A percentile compares a stretch with the other conserved stretches of the same genome.
phyloP scores from a whole-genome alignment of 2,888 invertebrate species.

The Nasonovia ribisnigri region DNA sequence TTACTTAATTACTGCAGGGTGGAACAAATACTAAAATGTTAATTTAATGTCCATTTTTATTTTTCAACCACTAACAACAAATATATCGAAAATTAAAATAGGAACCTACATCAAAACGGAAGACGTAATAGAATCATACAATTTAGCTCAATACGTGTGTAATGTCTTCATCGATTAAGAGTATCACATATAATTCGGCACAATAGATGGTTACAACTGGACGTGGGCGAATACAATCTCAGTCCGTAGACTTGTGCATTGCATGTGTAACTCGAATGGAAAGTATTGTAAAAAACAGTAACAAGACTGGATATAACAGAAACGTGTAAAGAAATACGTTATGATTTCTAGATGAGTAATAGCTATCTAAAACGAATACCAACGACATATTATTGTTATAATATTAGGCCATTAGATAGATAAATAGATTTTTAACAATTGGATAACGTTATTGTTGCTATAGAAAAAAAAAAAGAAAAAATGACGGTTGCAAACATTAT shows the following conservation, averaged over 20 bases:
- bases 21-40: background rate
- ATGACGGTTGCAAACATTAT: background rate
- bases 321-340: background rate
- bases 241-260: background rate
- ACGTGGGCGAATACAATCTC: conserved; percentile 22
- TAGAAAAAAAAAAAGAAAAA: background rate
- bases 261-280: conserved; percentile 23
- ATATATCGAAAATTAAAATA: background rate
- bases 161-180: background rate
- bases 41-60: background rate
- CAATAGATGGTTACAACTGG: background rate
- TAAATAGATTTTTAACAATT: background rate
- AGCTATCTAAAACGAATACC: conserved; percentile 15
- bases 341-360: conserved; percentile 39
- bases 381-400: background rate
- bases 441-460: background rate
- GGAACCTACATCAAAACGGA: background rate
- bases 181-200: background rate
- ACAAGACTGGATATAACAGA: background rate
- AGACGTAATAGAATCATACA: background rate
- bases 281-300: conserved; percentile 30
- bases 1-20: background rate
- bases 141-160: background rate
- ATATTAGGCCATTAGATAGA: background rate
- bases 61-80: background rate